phyloP scores from a whole-genome alignment of 1,140 invertebrate genomes.

The Caligus rogercresseyi region DNA sequence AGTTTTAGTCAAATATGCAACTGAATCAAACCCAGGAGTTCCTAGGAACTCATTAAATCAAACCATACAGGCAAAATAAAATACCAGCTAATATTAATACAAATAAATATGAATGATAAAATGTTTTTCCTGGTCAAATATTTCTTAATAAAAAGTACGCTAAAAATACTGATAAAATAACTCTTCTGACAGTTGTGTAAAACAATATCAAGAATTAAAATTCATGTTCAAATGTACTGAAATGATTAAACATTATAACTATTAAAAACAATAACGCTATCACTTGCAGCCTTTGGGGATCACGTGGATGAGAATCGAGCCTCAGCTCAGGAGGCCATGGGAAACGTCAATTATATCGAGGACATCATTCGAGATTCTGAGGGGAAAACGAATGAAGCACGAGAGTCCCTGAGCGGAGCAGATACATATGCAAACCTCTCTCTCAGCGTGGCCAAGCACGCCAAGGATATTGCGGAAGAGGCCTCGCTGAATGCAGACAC shows the following conservation, averaged over 20 bases:
- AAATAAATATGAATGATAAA: too few species aligned
- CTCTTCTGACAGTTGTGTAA: neutral
- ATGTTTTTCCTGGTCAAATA: too few species aligned
- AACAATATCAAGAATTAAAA: neutral
- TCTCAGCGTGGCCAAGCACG: slow-evolving; percentile 45
- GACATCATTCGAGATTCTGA: slow-evolving; percentile 43
- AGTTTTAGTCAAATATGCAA: too few species aligned
- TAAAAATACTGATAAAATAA: too few species aligned
- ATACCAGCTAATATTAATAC: too few species aligned
- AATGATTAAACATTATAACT: too few species aligned
- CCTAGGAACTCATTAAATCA: too few species aligned
- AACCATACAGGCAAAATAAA: too few species aligned
- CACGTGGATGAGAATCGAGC: slow-evolving; percentile 59
- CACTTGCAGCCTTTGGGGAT: slow-evolving; percentile 58
- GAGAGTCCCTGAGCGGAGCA: slow-evolving; percentile 44
- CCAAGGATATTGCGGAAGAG: slow-evolving; percentile 50
- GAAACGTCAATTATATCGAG: slow-evolving; percentile 40
- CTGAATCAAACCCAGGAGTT: too few species aligned
- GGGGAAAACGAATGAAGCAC: slow-evolving; percentile 36
- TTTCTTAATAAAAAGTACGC: too few species aligned
- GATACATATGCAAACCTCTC: slow-evolving; percentile 31
- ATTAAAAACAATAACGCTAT: neutral
- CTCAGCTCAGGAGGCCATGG: slow-evolving; percentile 47
- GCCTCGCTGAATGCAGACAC: slow-evolving; percentile 44
- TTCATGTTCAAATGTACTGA: too few species aligned